Evolutionary conservation across 2,797 vertebrate species (phyloP), one percentile per base, ranked within the genome.

Genomic region (Limosa lapponica): DNA sequence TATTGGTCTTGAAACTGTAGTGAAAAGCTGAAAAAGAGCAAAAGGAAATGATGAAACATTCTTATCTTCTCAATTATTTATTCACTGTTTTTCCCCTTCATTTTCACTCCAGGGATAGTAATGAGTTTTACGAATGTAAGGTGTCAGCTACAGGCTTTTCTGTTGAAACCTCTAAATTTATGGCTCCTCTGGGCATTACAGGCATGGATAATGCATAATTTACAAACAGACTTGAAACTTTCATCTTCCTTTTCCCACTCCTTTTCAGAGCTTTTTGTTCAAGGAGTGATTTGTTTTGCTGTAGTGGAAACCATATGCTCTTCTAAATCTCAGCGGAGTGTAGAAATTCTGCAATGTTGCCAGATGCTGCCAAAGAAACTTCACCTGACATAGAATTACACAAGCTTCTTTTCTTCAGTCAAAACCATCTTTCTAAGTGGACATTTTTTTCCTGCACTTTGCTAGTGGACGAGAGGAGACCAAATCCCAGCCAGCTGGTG

Each of bases 51-150:
- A 93, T 91, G 93, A 96, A 97, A 95, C 46, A 52, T 62, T 97
- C 96, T 96, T 84, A 86, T 97, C 87, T 96, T 95, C 89, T 97
- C 95, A 97, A 97, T 98, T 98, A 97, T 98, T 98, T 97, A 97
- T 97, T 95, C 92, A 44, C 79, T 91, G 71, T 65, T 96, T 92
- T 5, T 27, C 67, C 72, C 91, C 61, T 82, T 39, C 81, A 61
- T 94, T 96, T 97, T 95, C 93, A 95, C 96, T 97, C 89, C 96
- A 90, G 90, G 92, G 90, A 80, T 95, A 96, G 78, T 97, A 98
- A 97, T 97, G 97, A 97, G 96, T 98, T 97, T 97, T 96, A 96
- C 95, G 77, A 97, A 97, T 97, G 97, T 78, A 97, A 96, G 91
- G 97, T 97, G 96, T 97, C 96, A 97, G 95, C 95, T 97, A 81